A percentile compares a stretch with the other conserved stretches of the same genome.
Evolutionary conservation across 2,888 invertebrate species (phyloP).

Genomic region (Blomia tropicalis): DNA sequence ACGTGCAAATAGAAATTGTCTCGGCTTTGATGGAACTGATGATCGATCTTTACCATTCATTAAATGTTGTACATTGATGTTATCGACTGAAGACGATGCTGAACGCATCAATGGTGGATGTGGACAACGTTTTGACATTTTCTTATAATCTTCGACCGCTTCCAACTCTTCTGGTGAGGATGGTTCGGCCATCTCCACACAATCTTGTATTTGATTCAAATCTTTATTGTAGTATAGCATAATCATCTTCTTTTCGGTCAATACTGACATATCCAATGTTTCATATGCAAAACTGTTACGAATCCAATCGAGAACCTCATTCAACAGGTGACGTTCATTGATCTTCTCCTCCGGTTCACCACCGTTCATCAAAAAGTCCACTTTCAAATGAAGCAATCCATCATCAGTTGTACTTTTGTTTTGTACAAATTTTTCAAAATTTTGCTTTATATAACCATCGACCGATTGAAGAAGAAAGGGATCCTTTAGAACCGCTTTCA

Average conservation of each 20-base stretch:
- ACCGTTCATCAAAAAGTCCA: constrained; percentile 58
- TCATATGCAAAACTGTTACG: constrained; percentile 35
- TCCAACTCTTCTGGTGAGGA: constrained; percentile 52
- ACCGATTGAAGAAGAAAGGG: constrained; percentile 46
- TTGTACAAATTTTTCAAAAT: constrained; percentile 50
- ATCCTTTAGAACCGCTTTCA: constrained; percentile 42
- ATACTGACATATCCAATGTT: constrained; percentile 34
- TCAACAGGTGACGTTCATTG: constrained; percentile 45
- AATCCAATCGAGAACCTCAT: constrained; percentile 50
- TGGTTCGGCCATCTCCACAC: constrained; percentile 50
- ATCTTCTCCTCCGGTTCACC: constrained; percentile 47
- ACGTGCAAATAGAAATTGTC: constrained; percentile 47
- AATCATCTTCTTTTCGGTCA: constrained; percentile 43
- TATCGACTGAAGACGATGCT: not conserved
- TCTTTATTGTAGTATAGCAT: constrained; percentile 53
- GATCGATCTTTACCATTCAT: constrained; percentile 17
- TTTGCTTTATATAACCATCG: constrained; percentile 51
- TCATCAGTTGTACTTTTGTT: constrained; percentile 44
- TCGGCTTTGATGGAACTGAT: constrained; percentile 42
- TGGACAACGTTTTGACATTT: constrained; percentile 28
- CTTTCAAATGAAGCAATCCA: constrained; percentile 49
- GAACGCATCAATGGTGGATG: constrained; percentile 20
- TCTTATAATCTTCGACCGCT: constrained; percentile 58
- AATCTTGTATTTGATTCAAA: constrained; percentile 60
- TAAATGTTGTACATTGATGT: constrained; percentile 1